Conservation (phyloP, 2,113 vertebrate genomes). For the mouse (Mus musculus) region GRCm39 chr3:38688501-38689000, state of each 20-base stretch:
- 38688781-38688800: background rate
- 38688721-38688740: background rate
- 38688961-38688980: no score
- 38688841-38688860: background rate
- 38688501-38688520: background rate
- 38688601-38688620: background rate
- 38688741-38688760: background rate
- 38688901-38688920: background rate
- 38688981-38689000: background rate
- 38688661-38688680: background rate
- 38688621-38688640: background rate
- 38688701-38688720: background rate
- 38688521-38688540: background rate
- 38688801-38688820: background rate
- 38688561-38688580: background rate
- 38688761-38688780: background rate
- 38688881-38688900: no score
- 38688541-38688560: rapidly evolving
- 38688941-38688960: no score
- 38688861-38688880: background rate
- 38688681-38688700: background rate
- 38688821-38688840: background rate
- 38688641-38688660: background rate
- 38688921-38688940: background rate
- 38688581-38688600: background rate